These are phyloP conservation scores for Mus caroli DNA, from an alignment of 2,797 vertebrate species.

Conservation along the genomic window DNA sequence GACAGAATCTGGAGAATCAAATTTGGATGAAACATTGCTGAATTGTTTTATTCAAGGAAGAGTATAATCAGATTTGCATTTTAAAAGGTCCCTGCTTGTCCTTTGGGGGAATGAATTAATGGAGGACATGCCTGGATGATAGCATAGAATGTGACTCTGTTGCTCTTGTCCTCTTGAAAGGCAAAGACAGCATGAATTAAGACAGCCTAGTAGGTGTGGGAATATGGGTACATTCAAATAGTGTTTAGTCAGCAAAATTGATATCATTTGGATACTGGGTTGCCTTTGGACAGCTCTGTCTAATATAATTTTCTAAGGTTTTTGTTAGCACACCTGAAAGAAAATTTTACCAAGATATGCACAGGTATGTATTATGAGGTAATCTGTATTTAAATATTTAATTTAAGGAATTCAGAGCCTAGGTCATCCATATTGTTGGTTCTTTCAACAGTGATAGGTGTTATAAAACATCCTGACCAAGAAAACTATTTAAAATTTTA, in stretches of 20 bases:
- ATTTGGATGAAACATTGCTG: background rate
- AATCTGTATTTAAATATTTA: background rate
- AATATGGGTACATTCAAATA: background rate
- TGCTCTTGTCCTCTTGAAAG: background rate
- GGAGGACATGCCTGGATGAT: background rate
- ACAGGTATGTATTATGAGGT: background rate
- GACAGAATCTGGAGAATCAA: background rate
- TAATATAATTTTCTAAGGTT: background rate
- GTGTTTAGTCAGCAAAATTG: background rate
- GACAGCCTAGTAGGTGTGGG: background rate
- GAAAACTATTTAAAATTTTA: background rate
- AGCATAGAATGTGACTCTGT: background rate
- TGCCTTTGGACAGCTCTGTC: background rate
- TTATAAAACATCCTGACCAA: slow-evolving; percentile 26
- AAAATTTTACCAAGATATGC: background rate
- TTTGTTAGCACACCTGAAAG: background rate
- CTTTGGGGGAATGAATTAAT: background rate
- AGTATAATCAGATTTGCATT: slow-evolving; percentile 40
- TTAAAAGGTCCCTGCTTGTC: slow-evolving; percentile 19
- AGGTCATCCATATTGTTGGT: background rate
- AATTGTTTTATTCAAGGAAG: slow-evolving; percentile 24
- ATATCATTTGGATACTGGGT: background rate
- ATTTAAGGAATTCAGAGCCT: background rate
- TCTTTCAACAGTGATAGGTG: background rate
- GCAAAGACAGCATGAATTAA: background rate